Conservation (phyloP, 1,140 invertebrate species). For the Nasonia vitripennis region DNA sequence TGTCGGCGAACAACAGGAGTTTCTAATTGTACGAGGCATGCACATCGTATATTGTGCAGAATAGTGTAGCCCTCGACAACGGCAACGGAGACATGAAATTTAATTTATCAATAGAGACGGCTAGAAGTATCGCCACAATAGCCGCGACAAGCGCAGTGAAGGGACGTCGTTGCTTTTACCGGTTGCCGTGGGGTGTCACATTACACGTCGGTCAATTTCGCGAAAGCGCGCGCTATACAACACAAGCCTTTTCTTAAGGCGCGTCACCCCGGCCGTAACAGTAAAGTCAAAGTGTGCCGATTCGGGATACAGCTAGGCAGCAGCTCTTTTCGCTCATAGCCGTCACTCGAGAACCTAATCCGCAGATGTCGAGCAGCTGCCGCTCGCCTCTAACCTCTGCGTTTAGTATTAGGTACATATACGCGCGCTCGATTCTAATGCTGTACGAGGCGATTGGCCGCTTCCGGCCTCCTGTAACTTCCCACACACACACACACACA, state of each 20-base stretch:
- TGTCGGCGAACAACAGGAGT: too few species aligned
- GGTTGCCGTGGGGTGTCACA: neutral
- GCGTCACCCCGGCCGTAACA: neutral
- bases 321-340: neutral
- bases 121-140: neutral
- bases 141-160: neutral
- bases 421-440: slow-evolving; percentile 43
- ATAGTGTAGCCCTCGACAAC: neutral
- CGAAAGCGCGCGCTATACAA: neutral
- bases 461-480: slow-evolving; percentile 52
- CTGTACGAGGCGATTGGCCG: slow-evolving; percentile 45
- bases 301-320: neutral
- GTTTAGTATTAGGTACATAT: slow-evolving; percentile 26
- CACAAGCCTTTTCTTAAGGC: neutral
- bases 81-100: neutral
- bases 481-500: neutral
- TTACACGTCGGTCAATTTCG: slow-evolving; percentile 18
- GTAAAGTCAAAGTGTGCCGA: neutral
- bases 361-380: slow-evolving; percentile 69
- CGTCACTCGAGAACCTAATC: slow-evolving; percentile 56
- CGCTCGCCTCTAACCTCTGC: slow-evolving; percentile 52
- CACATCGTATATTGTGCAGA: too few species aligned
- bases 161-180: slow-evolving; percentile 12
- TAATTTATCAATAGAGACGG: neutral
- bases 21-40: too few species aligned